phyloP scores from a whole-genome alignment of 2,113 vertebrate genomes.

The Willisornis vidua region DNA sequence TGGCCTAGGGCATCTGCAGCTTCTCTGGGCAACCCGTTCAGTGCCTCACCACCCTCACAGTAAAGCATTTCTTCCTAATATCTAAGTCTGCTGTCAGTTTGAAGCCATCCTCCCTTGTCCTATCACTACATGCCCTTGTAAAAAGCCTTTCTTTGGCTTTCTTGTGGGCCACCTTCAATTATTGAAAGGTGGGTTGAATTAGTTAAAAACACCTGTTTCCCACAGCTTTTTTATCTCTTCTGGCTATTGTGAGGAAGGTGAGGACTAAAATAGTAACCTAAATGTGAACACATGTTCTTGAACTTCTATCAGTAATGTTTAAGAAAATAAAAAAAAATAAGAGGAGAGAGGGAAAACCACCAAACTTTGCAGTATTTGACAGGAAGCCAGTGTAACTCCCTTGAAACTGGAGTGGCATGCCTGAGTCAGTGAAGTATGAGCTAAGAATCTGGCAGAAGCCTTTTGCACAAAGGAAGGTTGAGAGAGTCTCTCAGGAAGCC shows the following conservation, averaged over 20 bases:
- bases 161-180: neutral
- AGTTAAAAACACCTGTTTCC: neutral
- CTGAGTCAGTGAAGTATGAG: conserved; percentile 59
- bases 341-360: fast-evolving
- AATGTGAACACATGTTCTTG: neutral
- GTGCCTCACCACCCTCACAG: fast-evolving
- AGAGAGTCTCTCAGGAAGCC: conserved; percentile 63
- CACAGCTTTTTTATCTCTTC: neutral
- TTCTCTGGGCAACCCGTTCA: neutral
- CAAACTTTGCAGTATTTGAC: conserved; percentile 4
- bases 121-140: neutral
- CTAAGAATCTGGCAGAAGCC: conserved; percentile 57
- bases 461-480: conserved; percentile 63
- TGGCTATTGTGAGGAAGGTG: neutral
- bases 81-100: neutral
- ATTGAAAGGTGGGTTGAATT: neutral
- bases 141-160: neutral
- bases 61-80: neutral
- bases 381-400: conserved; percentile 36
- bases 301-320: neutral
- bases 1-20: neutral
- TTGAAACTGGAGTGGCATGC: conserved; percentile 56
- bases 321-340: neutral
- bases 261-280: neutral
- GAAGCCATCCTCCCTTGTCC: neutral